These are phyloP conservation scores for Cantharis nigra DNA, from an alignment of 2,888 invertebrate species.

Conservation along the genomic window DNA sequence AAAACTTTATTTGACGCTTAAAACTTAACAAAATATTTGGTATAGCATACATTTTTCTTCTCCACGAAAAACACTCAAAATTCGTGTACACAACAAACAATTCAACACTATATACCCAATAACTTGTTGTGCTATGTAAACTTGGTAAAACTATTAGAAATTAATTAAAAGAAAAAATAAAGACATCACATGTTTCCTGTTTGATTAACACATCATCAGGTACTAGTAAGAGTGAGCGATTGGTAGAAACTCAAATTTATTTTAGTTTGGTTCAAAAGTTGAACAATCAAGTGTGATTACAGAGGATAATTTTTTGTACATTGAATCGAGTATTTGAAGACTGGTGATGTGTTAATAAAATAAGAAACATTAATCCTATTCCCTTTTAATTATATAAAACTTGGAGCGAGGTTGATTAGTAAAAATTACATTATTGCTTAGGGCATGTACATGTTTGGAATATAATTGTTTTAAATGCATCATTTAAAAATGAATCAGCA, in stretches of 20 bases:
- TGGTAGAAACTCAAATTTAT: too few species aligned
- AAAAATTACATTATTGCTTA: neutral
- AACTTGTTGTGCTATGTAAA: neutral
- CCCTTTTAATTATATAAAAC: too few species aligned
- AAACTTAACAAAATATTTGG: neutral
- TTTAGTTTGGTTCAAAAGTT: too few species aligned
- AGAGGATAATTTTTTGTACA: too few species aligned
- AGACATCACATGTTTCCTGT: too few species aligned
- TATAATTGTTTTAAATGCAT: neutral
- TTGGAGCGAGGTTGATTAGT: too few species aligned
- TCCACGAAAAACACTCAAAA: neutral
- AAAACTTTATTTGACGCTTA: neutral
- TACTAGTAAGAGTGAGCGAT: too few species aligned
- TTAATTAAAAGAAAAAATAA: neutral
- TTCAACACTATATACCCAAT: neutral
- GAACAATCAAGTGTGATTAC: too few species aligned
- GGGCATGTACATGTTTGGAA: neutral
- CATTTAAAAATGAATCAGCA: neutral
- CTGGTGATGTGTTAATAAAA: too few species aligned
- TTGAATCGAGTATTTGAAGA: too few species aligned
- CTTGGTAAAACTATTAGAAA: neutral
- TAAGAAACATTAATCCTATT: too few species aligned
- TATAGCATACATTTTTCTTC: neutral
- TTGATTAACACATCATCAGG: too few species aligned
- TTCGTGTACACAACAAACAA: neutral